phyloP scores from a whole-genome alignment of 2,888 invertebrate species.

The Drosophila macrospina region DNA sequence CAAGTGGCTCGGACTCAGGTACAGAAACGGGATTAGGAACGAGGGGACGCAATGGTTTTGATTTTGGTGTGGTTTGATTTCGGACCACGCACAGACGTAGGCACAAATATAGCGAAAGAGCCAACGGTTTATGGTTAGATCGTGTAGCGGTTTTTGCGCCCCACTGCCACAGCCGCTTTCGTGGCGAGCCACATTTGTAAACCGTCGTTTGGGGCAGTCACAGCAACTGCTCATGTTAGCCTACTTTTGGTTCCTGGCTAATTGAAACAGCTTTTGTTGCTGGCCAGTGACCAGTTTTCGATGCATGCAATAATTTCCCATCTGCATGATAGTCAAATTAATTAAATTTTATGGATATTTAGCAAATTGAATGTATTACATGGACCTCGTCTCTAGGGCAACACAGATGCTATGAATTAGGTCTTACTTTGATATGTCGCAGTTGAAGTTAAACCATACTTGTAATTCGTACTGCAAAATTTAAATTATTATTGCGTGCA shows the following conservation, averaged over 20 bases:
- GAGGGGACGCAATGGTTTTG: constrained; percentile 54
- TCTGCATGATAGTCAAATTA: constrained; percentile 50
- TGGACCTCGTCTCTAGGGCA: not conserved
- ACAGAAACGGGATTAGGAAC: constrained; percentile 20
- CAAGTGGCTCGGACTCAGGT: constrained; percentile 1
- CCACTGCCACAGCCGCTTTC: constrained; percentile 61
- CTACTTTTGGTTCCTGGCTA: constrained; percentile 56
- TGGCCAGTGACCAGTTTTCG: constrained; percentile 44
- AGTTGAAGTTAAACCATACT: constrained; percentile 4
- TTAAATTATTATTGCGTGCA: constrained; percentile 21
- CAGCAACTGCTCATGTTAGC: constrained; percentile 48
- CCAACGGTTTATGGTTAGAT: constrained; percentile 64
- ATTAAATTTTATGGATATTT: constrained; percentile 51
- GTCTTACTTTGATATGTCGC: constrained; percentile 21
- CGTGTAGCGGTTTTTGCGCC: constrained; percentile 63
- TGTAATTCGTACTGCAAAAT: not conserved
- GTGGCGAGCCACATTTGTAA: constrained; percentile 57
- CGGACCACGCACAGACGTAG: constrained; percentile 45
- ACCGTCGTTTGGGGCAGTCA: constrained; percentile 38
- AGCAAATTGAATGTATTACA: constrained; percentile 12
- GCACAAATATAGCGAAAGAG: constrained; percentile 21
- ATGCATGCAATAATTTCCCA: constrained; percentile 52
- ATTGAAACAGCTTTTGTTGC: constrained; percentile 42
- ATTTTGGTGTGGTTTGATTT: constrained; percentile 67
- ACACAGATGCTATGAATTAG: constrained; percentile 32